phyloP scores from a whole-genome alignment of 2,888 invertebrate species.

The Matsumyia berberina region DNA sequence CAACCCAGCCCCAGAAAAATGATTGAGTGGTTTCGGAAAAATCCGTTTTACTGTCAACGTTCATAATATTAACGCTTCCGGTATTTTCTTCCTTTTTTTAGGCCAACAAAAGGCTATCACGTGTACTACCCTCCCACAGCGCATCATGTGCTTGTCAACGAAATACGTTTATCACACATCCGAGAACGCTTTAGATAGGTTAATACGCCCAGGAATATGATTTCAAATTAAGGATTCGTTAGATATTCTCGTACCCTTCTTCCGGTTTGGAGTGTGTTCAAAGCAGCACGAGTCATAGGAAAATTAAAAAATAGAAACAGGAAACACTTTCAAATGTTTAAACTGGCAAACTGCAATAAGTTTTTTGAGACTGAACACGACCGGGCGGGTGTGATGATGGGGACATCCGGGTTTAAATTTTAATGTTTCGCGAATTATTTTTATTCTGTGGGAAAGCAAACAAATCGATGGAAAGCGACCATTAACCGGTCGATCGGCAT shows the following conservation, averaged over 20 bases:
- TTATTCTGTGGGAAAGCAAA: no score
- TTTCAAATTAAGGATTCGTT: constrained; percentile 49
- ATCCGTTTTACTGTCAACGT: constrained; percentile 66
- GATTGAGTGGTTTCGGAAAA: constrained; percentile 61
- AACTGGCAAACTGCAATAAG: constrained; percentile 26
- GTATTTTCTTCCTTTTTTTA: constrained; percentile 5
- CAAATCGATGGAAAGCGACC: no score
- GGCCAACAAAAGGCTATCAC: constrained; percentile 1
- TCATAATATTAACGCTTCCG: constrained; percentile 67
- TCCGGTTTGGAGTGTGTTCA: constrained; percentile 67
- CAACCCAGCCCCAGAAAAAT: neutral
- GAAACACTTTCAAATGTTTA: constrained; percentile 21
- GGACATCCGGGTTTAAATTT: constrained; percentile 20
- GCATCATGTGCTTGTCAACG: constrained; percentile 46
- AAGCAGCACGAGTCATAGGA: neutral
- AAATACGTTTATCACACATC: constrained; percentile 24
- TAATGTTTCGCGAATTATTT: no score
- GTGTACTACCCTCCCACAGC: neutral
- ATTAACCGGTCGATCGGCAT: no score
- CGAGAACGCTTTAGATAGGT: constrained; percentile 8
- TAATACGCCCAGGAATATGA: constrained; percentile 25
- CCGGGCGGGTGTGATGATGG: neutral
- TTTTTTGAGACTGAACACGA: neutral
- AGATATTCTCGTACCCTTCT: no score
- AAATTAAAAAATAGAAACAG: neutral